These are phyloP conservation scores for Stigmatopora argus DNA, from an alignment of 2,113 vertebrate species.

Conservation along the genomic window DNA sequence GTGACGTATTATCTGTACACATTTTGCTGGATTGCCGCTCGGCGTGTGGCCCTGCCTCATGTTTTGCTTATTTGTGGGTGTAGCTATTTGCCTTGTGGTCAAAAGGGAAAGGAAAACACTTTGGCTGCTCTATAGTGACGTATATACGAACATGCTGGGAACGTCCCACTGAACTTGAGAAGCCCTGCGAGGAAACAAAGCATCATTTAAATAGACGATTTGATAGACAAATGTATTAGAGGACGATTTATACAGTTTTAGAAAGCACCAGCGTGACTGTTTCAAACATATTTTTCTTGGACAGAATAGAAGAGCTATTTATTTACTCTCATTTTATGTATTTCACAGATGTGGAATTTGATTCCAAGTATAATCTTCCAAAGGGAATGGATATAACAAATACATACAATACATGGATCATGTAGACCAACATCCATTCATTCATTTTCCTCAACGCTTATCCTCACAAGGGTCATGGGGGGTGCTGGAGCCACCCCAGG, in stretches of 20 bases:
- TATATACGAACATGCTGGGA: slow-evolving; percentile 53
- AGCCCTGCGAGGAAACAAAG: slow-evolving; percentile 16
- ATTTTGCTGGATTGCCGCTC: slow-evolving; percentile 47
- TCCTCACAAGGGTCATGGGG: no score
- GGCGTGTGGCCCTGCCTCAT: slow-evolving; percentile 45
- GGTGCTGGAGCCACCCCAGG: no score
- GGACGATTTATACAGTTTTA: neutral
- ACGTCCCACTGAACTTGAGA: slow-evolving; percentile 19
- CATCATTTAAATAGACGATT: neutral
- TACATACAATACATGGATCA: no score
- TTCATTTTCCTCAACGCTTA: no score
- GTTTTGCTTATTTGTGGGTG: slow-evolving; percentile 66
- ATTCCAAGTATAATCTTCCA: no score
- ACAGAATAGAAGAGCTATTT: no score
- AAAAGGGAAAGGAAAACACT: slow-evolving; percentile 62
- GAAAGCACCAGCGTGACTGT: neutral
- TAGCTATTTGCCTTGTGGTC: slow-evolving; percentile 69
- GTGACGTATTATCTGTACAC: slow-evolving; percentile 15
- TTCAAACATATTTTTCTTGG: neutral
- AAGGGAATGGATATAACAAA: no score
- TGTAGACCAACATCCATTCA: no score
- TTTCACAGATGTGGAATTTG: no score
- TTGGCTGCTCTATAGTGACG: slow-evolving; percentile 43
- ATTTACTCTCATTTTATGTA: no score
- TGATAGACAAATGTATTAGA: neutral